Percentiles rank a stretch among this genome's conserved stretches.
Conservation (phyloP, 2,888 invertebrate genomes). For the Drosophila robusta region DNA sequence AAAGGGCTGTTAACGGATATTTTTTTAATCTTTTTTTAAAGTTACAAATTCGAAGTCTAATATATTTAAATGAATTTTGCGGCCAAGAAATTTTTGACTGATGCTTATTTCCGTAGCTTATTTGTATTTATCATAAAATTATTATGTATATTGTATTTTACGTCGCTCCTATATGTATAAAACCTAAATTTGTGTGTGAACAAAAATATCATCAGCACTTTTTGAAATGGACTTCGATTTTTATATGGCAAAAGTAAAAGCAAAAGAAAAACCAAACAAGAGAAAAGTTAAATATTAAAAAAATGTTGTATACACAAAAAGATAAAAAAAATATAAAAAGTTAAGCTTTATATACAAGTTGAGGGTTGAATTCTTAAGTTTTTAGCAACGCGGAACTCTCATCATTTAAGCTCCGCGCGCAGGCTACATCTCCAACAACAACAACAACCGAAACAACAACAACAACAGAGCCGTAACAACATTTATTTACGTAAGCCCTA, state of each 20-base stretch:
- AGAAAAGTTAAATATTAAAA: conserved; percentile 42
- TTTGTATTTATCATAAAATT: conserved; percentile 70
- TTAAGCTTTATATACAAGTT: conserved; percentile 80
- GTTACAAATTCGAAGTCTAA: conserved; percentile 23
- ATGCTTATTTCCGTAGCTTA: conserved; percentile 79
- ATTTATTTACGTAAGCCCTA: conserved; percentile 71
- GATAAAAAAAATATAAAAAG: conserved; percentile 42
- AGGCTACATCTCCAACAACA: conserved; percentile 59
- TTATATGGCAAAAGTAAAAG: conserved; percentile 66
- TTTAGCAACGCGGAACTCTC: conserved; percentile 70
- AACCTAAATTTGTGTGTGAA: conserved; percentile 83
- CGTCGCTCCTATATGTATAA: conserved; percentile 74
- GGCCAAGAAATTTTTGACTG: conserved; percentile 85
- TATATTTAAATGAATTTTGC: conserved; percentile 62
- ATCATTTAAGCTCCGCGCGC: conserved; percentile 60
- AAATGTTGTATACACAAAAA: conserved; percentile 61
- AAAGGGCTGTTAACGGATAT: conserved; percentile 7
- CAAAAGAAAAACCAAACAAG: conserved; percentile 26
- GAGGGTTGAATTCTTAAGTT: conserved; percentile 80
- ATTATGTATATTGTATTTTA: conserved; percentile 72
- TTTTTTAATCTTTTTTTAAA: conserved; percentile 13
- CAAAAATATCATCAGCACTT: conserved; percentile 85
- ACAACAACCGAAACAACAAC: conserved; percentile 49
- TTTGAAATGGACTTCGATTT: conserved; percentile 85
- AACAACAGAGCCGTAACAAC: conserved; percentile 58